Base-by-base conservation (phyloP, 2,888 invertebrate genomes). In the Drosophila peninsularis region DNA sequence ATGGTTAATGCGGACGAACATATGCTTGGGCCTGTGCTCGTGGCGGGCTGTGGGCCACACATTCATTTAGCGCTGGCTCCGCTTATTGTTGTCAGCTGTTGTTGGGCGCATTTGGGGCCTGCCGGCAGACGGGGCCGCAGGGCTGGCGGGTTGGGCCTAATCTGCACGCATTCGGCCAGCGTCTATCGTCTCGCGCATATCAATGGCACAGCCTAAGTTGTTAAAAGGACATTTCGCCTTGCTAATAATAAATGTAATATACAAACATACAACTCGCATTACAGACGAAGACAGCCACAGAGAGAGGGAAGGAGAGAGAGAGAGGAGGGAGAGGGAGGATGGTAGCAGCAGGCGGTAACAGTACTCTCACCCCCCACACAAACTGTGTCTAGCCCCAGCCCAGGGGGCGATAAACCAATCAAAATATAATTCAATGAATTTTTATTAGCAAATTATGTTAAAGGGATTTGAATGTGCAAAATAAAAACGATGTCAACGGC, bases 341-440 rank as follows among this genome's bases (percentile, higher is more conserved):
- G 36, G 32, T 10, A 14, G 49, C 49, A 50, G 49, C 49, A 17
- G 42, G 19, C 24, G 37, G 37, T n/a, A 30, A 36, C 24, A 14
- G 45, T 27, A 34, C 13, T 2, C 34, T 6, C 27, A 19, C 27
- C 2, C 19, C 30, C 7, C 19, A 36, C 5, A 30, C 36, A 27
- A 30, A 47, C 17, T 62, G 24, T 42, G 2, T 24, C 42, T 56
- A 30, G 55, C 32, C 21, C 44, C 56, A 19, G 44, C 47, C 34
- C 17, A 24, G n/a, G 21, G 58, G 55, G 64, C 68, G 66, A 82
- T 83, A 86, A 84, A 83, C 81, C 83, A 83, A 84, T 84, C 83
- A 86, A 83, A 84, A 75, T 65, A 81, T 86, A 83, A 84, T 86
- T 86, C 83, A 84, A 86, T 84, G 83, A 86, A 84, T 84, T 84